Evolutionary conservation across 2,888 invertebrate genomes (phyloP).

Genomic region (Agrotis ipsilon): DNA sequence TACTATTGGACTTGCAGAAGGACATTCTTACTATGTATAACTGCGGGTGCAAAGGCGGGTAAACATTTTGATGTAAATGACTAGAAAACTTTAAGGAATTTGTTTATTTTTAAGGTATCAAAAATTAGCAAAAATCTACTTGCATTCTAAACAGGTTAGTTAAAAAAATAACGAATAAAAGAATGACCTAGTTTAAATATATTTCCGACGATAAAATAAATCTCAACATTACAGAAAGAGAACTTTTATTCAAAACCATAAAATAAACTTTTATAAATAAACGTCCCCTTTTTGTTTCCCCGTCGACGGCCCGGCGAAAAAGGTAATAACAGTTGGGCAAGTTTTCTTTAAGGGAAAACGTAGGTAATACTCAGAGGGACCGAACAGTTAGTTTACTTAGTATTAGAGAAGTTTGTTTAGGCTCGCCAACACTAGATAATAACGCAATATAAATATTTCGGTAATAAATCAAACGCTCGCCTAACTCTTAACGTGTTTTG

Average conservation of each 20-base stretch:
- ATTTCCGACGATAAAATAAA: constrained; percentile 31
- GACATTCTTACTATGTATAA: constrained; percentile 27
- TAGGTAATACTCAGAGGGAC: constrained; percentile 84
- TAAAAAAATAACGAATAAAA: background rate
- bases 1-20: constrained; percentile 58
- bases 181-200: background rate
- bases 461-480: constrained; percentile 75
- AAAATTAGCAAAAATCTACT: constrained; percentile 10
- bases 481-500: constrained; percentile 25
- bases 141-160: background rate
- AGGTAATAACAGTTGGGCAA: constrained; percentile 80
- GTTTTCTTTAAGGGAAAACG: constrained; percentile 83
- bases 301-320: constrained; percentile 75
- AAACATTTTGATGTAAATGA: constrained; percentile 30
- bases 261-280: constrained; percentile 60
- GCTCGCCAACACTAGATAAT: constrained; percentile 81
- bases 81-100: background rate
- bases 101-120: background rate
- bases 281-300: constrained; percentile 56
- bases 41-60: constrained; percentile 12
- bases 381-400: constrained; percentile 83
- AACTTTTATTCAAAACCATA: constrained; percentile 49
- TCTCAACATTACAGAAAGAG: constrained; percentile 31
- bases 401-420: constrained; percentile 86
- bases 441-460: constrained; percentile 84